Evolutionary conservation across 1,140 invertebrate genomes (phyloP).

Genomic region (Polyergus mexicanus): DNA sequence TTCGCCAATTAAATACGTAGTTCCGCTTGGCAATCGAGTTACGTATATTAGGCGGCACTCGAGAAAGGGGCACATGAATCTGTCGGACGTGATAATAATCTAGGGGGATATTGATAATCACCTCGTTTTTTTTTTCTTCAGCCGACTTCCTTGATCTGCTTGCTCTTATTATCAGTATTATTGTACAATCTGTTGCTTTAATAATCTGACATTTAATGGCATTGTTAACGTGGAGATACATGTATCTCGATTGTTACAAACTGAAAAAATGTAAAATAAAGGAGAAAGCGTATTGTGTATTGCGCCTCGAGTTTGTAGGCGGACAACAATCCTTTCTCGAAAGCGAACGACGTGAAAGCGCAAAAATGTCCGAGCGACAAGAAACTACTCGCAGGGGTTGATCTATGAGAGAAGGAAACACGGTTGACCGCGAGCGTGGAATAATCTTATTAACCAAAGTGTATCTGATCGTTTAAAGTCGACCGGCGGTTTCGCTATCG

Average conservation of each 20-base stretch:
- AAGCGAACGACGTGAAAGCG: neutral
- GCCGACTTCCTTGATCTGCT: neutral
- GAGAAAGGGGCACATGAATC: neutral
- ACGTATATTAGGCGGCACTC: neutral
- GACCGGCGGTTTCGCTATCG: slow-evolving; percentile 65
- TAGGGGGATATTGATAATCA: neutral
- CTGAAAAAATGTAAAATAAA: neutral
- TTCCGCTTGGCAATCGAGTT: neutral
- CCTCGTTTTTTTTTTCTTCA: neutral
- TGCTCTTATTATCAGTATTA: neutral
- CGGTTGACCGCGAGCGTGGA: slow-evolving; percentile 27
- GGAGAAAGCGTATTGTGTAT: neutral
- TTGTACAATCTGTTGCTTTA: slow-evolving; percentile 8
- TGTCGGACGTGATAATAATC: neutral
- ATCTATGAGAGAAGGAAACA: neutral
- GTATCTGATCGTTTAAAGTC: slow-evolving; percentile 78
- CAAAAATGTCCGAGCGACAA: slow-evolving; percentile 26
- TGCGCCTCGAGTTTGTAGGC: neutral
- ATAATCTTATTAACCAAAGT: slow-evolving; percentile 79
- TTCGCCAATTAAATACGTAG: slow-evolving; percentile 62
- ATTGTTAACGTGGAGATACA: no score
- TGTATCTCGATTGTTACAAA: neutral
- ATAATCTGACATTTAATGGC: neutral
- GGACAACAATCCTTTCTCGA: neutral
- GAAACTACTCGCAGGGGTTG: slow-evolving; percentile 5